These are phyloP conservation scores for Tetragnatha versicolor DNA, from an alignment of 1,140 invertebrate species.

Conservation along the genomic window DNA sequence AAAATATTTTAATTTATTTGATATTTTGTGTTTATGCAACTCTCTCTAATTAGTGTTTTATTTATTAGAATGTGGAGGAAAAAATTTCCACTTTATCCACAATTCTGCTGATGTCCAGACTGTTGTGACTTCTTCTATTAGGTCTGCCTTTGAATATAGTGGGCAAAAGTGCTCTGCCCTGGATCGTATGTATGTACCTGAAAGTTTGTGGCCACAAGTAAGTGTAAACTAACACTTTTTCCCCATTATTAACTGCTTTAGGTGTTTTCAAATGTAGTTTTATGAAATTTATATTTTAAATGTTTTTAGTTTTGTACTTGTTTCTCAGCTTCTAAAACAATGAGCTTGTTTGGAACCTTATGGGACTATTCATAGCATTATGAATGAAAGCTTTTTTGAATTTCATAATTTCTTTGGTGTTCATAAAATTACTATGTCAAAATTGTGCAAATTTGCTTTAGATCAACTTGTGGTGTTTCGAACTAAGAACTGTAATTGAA, in stretches of 20 bases:
- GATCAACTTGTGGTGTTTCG: too few species aligned
- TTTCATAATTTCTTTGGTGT: too few species aligned
- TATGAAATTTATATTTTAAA: background rate
- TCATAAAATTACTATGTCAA: too few species aligned
- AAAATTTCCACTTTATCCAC: constrained; percentile 99
- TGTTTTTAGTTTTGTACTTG: background rate
- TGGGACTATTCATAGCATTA: too few species aligned
- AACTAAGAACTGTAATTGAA: too few species aligned
- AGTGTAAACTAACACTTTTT: too few species aligned
- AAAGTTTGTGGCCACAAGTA: constrained; percentile 82
- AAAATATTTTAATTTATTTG: background rate
- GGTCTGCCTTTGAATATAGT: constrained; percentile 90
- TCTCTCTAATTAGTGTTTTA: background rate
- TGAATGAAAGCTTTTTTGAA: too few species aligned
- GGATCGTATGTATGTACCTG: constrained; percentile 93
- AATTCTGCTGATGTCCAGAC: constrained; percentile 83
- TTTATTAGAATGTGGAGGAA: constrained; percentile 94
- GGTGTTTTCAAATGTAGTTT: too few species aligned
- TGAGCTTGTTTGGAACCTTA: too few species aligned
- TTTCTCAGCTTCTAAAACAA: background rate
- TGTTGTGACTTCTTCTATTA: constrained; percentile 84
- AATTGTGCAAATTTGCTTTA: too few species aligned
- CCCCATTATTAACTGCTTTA: too few species aligned
- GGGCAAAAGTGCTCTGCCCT: constrained; percentile 99
- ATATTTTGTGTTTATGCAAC: background rate